Percentiles rank a stretch among this genome's conserved stretches.
Conservation (phyloP, 2,797 vertebrate genomes). For the Margarornis squamiger region DNA sequence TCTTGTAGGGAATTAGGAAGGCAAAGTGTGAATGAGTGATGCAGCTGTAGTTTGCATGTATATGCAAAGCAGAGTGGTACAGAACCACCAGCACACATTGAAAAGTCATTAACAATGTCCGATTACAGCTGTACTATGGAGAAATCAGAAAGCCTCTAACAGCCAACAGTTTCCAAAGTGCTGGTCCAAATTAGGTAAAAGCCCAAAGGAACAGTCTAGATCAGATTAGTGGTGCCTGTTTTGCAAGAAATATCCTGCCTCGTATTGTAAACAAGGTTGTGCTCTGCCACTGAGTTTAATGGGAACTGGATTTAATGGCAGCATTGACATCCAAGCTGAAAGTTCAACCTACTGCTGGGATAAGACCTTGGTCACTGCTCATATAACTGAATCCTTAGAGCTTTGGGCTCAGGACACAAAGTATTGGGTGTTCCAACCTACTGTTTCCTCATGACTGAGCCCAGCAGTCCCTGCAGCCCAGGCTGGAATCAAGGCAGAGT, state of each 20-base stretch:
- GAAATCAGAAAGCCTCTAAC: background rate
- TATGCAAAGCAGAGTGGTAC: background rate
- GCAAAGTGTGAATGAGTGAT: background rate
- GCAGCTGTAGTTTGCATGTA: background rate
- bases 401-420: background rate
- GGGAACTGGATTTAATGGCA: background rate
- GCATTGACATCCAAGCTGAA: background rate
- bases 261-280: background rate
- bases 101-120: background rate
- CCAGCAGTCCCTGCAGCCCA: background rate
- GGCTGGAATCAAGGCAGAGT: background rate
- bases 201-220: background rate
- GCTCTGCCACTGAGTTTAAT: background rate
- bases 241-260: background rate
- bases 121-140: background rate
- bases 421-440: fast-evolving
- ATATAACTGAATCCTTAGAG: background rate
- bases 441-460: fast-evolving
- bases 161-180: background rate
- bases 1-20: background rate
- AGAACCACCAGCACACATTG: background rate
- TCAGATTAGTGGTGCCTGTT: background rate
- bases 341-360: background rate
- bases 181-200: background rate
- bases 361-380: background rate